Evolutionary conservation across 2,888 invertebrate genomes (phyloP).

Genomic region (Drosophila dives): DNA sequence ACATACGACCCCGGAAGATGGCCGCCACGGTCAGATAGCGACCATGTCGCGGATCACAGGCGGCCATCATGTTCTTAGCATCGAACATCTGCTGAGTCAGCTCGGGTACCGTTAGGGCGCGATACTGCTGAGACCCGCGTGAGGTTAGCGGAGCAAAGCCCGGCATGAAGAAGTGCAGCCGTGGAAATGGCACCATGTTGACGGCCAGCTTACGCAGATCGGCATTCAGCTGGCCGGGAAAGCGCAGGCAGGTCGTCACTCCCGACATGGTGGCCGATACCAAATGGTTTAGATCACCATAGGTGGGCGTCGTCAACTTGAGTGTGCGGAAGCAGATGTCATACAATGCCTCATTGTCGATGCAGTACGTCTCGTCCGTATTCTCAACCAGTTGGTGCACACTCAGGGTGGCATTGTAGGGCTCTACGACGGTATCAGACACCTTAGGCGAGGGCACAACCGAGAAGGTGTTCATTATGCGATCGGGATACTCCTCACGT

Average conservation of each 20-base stretch:
- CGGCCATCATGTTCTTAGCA: constrained; percentile 98
- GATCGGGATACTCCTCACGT: constrained; percentile 93
- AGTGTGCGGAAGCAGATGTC: constrained; percentile 96
- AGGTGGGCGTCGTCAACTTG: constrained; percentile 94
- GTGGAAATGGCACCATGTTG: constrained; percentile 99
- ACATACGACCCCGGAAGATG: constrained; percentile 96
- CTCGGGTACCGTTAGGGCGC: constrained; percentile 95
- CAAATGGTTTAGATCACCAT: constrained; percentile 96
- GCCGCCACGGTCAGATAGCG: constrained; percentile 96
- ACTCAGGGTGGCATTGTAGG: constrained; percentile 95
- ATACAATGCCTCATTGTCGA: constrained; percentile 96
- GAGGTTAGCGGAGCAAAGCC: constrained; percentile 97
- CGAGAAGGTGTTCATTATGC: constrained; percentile 95
- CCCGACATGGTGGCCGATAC: constrained; percentile 95
- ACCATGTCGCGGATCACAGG: constrained; percentile 96
- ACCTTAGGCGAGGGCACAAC: constrained; percentile 94
- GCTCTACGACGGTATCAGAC: constrained; percentile 88
- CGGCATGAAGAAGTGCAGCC: constrained; percentile 98
- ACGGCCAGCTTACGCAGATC: constrained; percentile 96
- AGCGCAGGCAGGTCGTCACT: constrained; percentile 93
- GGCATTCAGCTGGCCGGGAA: constrained; percentile 97
- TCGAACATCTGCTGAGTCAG: constrained; percentile 97
- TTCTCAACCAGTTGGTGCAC: constrained; percentile 95
- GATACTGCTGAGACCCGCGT: constrained; percentile 95
- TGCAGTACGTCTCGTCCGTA: constrained; percentile 96